phyloP scores from a whole-genome alignment of 2,797 vertebrate genomes.

The Betta splendens region DNA sequence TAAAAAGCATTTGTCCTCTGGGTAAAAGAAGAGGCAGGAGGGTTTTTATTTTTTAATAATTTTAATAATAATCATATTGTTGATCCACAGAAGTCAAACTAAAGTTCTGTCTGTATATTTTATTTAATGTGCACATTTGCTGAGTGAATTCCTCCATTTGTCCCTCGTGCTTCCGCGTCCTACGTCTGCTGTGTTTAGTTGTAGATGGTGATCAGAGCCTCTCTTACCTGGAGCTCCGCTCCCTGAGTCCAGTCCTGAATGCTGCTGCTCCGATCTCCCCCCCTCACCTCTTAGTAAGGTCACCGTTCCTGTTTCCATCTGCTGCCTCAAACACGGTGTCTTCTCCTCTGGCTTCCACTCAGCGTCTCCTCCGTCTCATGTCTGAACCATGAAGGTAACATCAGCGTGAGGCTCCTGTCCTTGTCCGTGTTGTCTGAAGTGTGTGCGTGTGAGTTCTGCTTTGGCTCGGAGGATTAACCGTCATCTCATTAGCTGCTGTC shows the following conservation, averaged over 20 bases:
- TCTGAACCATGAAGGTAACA: constrained; percentile 8
- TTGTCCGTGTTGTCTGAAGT: constrained; percentile 15
- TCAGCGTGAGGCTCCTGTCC: constrained; percentile 11
- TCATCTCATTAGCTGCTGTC: constrained; percentile 75
- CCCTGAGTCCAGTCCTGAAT: constrained; percentile 24
- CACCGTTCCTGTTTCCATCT: constrained; percentile 16
- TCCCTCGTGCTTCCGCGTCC: too few species aligned
- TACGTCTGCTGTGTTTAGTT: too few species aligned
- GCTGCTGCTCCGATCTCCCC: constrained; percentile 8
- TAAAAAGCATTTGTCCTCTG: constrained; percentile 26
- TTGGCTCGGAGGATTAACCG: constrained; percentile 71
- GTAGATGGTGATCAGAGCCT: not conserved
- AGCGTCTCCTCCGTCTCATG: constrained; percentile 3
- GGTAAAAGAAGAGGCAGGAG: not conserved
- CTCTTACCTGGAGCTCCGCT: constrained; percentile 51
- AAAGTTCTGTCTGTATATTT: too few species aligned
- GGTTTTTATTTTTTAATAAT: too few species aligned
- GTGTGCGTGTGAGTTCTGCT: constrained; percentile 37
- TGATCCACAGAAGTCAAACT: too few species aligned
- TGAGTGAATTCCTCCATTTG: too few species aligned
- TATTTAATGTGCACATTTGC: too few species aligned
- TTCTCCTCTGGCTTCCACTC: not conserved
- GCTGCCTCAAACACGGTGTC: constrained; percentile 31
- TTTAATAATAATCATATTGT: too few species aligned
- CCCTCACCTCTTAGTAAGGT: constrained; percentile 33